These are phyloP conservation scores for Streblospio benedicti DNA, from an alignment of 1,140 invertebrate genomes.

Conservation along the genomic window DNA sequence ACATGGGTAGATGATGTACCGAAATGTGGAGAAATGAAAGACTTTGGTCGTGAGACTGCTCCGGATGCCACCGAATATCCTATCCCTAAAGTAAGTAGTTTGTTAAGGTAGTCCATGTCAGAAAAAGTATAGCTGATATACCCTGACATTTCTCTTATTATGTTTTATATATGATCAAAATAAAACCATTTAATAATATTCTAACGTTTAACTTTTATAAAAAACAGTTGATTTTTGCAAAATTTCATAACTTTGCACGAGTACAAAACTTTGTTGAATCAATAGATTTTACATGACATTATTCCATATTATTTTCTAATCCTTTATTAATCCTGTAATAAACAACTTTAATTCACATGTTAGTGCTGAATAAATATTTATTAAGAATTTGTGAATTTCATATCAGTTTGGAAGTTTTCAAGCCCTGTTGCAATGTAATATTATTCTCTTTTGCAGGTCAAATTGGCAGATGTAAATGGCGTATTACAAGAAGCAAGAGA, in stretches of 20 bases:
- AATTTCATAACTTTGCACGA: neutral
- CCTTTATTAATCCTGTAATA: neutral
- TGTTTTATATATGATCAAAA: too few species aligned
- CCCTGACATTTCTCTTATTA: too few species aligned
- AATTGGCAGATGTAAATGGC: conserved; percentile 29
- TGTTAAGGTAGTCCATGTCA: too few species aligned
- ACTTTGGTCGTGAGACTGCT: conserved; percentile 43
- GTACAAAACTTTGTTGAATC: neutral
- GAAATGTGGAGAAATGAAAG: conserved; percentile 46
- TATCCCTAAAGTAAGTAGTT: conserved; percentile 43
- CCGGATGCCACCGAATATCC: conserved; percentile 43
- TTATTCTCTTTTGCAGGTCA: conserved; percentile 28
- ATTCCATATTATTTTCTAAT: neutral
- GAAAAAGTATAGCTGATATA: too few species aligned
- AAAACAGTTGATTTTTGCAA: neutral
- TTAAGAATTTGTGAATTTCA: neutral
- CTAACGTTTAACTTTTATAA: too few species aligned
- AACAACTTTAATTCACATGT: neutral
- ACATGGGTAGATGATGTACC: conserved; percentile 47
- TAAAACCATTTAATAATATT: too few species aligned
- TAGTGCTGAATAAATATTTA: neutral
- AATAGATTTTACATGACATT: neutral
- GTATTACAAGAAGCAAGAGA: conserved; percentile 39
- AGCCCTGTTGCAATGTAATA: neutral
- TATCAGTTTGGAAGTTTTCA: neutral